Percentiles rank a stretch among this genome's conserved stretches.
These are phyloP conservation scores for Gymnodraco acuticeps DNA, from an alignment of 2,797 vertebrate species.

Conservation along the genomic window DNA sequence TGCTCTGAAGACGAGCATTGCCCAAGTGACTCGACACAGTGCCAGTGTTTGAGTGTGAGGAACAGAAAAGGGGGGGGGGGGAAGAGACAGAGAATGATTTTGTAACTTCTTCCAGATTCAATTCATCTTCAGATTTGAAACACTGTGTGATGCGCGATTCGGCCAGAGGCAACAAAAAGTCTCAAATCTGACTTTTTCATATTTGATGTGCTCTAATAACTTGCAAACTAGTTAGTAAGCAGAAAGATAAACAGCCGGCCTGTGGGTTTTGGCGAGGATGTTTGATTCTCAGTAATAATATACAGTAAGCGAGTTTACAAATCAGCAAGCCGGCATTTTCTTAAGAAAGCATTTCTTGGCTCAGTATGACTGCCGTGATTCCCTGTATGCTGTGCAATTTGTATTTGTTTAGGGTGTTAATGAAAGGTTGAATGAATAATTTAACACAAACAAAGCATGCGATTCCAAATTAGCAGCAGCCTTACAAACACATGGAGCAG, in stretches of 20 bases:
- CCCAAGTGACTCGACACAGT: slow-evolving; percentile 40
- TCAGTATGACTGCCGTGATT: slow-evolving; percentile 49
- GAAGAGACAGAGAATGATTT: slow-evolving; percentile 22
- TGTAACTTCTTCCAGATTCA: slow-evolving; percentile 49
- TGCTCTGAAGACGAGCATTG: slow-evolving; percentile 61
- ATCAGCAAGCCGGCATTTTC: slow-evolving; percentile 51
- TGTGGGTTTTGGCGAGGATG: slow-evolving; percentile 17
- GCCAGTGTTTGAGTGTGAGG: slow-evolving; percentile 48
- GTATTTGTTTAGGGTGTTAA: slow-evolving; percentile 75
- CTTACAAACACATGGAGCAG: slow-evolving; percentile 21
- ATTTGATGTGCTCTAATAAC: slow-evolving; percentile 49
- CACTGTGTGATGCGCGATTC: slow-evolving; percentile 38
- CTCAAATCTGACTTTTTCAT: slow-evolving; percentile 37
- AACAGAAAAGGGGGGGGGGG: not conserved
- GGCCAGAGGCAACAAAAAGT: slow-evolving; percentile 41
- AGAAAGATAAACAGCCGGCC: slow-evolving; percentile 19
- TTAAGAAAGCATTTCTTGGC: slow-evolving; percentile 58
- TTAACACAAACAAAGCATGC: slow-evolving; percentile 73
- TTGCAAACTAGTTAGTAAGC: slow-evolving; percentile 45
- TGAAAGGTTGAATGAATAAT: slow-evolving; percentile 78
- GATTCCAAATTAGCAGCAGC: slow-evolving; percentile 49
- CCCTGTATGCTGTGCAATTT: slow-evolving; percentile 63
- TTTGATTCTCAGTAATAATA: slow-evolving; percentile 19
- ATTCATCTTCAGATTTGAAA: slow-evolving; percentile 41
- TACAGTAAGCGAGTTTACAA: slow-evolving; percentile 38